Base-by-base conservation (phyloP, 2,888 invertebrate species). In the Meiosimyza decipiens region DNA sequence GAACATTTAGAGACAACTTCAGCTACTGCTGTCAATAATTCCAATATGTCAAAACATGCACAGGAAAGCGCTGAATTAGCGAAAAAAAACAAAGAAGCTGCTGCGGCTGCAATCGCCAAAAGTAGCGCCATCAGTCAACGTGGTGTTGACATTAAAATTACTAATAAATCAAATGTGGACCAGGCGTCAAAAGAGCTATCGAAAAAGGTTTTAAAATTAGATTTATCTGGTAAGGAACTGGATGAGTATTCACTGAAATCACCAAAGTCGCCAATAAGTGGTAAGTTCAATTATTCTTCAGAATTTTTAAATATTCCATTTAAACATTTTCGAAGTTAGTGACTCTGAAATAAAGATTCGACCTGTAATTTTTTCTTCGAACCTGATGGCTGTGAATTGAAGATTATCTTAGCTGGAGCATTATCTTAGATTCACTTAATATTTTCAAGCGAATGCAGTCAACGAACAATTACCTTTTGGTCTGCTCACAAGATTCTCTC, bases 91-190 rank as follows among this genome's bases (percentile, higher is more conserved):
- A 18, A 59, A n/a, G 68, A 57, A 54, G 68, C 68, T 22, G 72
- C 60, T 54, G 72, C 73, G 4, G 73, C 70, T 50, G 71, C 72
- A 9, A 66, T 74, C 57, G 73, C 75, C 15, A 78, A 85, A 79
- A 79, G 90, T 77, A 90, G 90, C 77, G 91, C 91, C 40, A 88
- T 91, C 64, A 91, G 91, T 77, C 91, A 91, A 80, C 89, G 90
- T 75, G 90, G 90, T 59, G 89, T 91, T 65, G 91, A 91, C 78
- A 87, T 90, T 62, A 86, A 88, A 82, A 89, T 90, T 73, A 11
- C 28, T 3, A 84, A 80, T 66, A 82, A 82, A 15, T 88, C 89
- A 66, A 78, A 81, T 71, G 78, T 79, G 76, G 81, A 83, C 33
- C 73, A 72, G 2, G 66, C 66, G 11, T 15, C 62, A 40, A 79